Base-by-base conservation (phyloP, 2,797 vertebrate species). In the Falco cherrug region DNA sequence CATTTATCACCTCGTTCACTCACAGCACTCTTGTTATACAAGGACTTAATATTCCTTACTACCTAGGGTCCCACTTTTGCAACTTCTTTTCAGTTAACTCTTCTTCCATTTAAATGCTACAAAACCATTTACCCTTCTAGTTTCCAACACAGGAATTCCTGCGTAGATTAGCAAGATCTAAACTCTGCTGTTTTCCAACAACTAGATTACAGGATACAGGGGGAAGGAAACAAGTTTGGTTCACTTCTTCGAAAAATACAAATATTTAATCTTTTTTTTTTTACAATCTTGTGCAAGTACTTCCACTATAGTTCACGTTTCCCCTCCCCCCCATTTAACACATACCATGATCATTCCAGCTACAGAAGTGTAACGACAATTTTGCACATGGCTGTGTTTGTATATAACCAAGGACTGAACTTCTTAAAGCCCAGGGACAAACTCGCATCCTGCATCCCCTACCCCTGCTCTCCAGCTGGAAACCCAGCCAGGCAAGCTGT, bases 241-340 rank as follows among this genome's bases (percentile, higher is more conserved):
- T 86, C 41, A 41, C 79, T 88, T 56, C 60, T 83, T 78, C 56
- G 59, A 84, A 93, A 89, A 87, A 54, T 8, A 84, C 12, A 70
- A 90, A 84, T 68, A 65, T 88, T 95, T 93, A 17, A 74, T 53
- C 48, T 71, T 68, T 31, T 3, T 31, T 87, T 87, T 86, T 92
- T 35, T 35, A 64, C n/a, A 54, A n/a, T 24, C 56, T 83, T 43
- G 56, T 65, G 69, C 71, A 91, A 89, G 41, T 31, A 31, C 56
- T 78, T 87, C 41, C 61, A 67, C 76, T 80, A 69, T 8, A 87
- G 54, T 20, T 63, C 17, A 20, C 14, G 13, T 43, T 43, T 43
- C 3, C 24, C 90, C 31, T 51, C 5, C 0, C 20, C 41, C 29
- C 37, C 47, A 37, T 56, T 94, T 47, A 71, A 54, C 86, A 89